A percentile compares a stretch with the other conserved stretches of the same genome.
These are phyloP conservation scores for Chiroxiphia lanceolata DNA, from an alignment of 2,797 vertebrate genomes.

Conservation along the genomic window DNA sequence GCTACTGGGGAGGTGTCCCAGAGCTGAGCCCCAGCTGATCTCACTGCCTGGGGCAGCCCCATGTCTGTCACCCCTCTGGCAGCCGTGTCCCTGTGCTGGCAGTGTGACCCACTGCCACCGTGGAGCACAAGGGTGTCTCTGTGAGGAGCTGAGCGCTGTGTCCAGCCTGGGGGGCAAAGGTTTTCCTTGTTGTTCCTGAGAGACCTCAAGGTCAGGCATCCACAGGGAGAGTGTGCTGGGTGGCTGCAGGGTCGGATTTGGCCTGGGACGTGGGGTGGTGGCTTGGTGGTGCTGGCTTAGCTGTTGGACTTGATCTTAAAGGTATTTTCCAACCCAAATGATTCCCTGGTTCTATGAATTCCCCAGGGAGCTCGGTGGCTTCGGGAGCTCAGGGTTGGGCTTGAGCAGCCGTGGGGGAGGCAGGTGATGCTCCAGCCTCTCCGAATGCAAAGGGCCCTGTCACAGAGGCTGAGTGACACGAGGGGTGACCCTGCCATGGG, in stretches of 20 bases:
- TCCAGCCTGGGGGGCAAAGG: background rate
- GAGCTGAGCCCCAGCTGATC: background rate
- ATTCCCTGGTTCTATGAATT: background rate
- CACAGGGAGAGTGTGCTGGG: background rate
- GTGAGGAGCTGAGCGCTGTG: background rate
- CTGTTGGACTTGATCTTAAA: background rate
- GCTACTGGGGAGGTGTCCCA: background rate
- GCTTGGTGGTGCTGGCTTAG: background rate
- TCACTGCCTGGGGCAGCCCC: fast-evolving
- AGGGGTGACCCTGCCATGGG: background rate
- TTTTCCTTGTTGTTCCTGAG: background rate
- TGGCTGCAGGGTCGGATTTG: background rate
- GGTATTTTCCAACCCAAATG: background rate
- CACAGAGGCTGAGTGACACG: fast-evolving
- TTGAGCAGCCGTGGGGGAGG: fast-evolving
- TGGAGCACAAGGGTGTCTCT: background rate
- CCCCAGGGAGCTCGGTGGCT: background rate
- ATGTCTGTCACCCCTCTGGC: background rate
- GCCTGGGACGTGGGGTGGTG: background rate
- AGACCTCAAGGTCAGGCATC: background rate
- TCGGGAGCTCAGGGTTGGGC: fast-evolving
- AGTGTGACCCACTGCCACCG: fast-evolving
- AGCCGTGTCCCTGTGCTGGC: fast-evolving
- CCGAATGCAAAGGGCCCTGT: background rate
- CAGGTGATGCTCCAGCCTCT: background rate